These are phyloP conservation scores for Sceloporus undulatus DNA, from an alignment of 2,113 vertebrate genomes.

Conservation along the genomic window DNA sequence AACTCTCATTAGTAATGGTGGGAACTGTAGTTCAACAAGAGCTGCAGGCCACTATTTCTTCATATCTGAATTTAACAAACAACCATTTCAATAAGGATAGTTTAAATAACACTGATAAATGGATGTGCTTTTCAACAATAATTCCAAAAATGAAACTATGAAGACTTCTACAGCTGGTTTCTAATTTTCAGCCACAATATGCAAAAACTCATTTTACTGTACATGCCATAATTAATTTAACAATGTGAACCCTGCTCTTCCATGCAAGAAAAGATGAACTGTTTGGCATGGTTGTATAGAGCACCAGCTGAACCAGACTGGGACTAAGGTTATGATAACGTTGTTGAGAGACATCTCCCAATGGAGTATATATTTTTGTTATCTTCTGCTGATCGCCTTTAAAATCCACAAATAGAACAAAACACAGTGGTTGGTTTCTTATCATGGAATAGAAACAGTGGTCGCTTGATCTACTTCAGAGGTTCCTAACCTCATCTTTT, in stretches of 20 bases:
- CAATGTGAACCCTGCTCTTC: conserved; percentile 40
- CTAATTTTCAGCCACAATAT: conserved; percentile 39
- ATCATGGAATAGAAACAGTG: not conserved
- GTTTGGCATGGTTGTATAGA: not conserved
- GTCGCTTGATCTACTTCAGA: not conserved
- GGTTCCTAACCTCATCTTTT: too few species aligned
- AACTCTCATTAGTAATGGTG: too few species aligned
- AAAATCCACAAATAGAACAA: not conserved
- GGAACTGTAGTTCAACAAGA: too few species aligned
- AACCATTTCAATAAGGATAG: too few species aligned
- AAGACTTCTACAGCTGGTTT: not conserved
- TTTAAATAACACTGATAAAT: too few species aligned
- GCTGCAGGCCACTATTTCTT: too few species aligned
- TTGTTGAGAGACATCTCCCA: not conserved
- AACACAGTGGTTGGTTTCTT: not conserved
- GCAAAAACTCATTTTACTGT: conserved; percentile 60
- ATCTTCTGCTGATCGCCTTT: not conserved
- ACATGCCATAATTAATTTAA: conserved; percentile 68
- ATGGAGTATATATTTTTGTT: not conserved
- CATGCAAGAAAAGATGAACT: conserved; percentile 33
- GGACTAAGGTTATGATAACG: too few species aligned
- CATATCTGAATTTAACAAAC: too few species aligned
- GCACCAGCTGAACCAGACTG: not conserved
- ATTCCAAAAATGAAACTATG: not conserved
- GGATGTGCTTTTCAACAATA: not conserved